phyloP scores from a whole-genome alignment of 2,797 vertebrate species.

The Cyprinodon diabolis region DNA sequence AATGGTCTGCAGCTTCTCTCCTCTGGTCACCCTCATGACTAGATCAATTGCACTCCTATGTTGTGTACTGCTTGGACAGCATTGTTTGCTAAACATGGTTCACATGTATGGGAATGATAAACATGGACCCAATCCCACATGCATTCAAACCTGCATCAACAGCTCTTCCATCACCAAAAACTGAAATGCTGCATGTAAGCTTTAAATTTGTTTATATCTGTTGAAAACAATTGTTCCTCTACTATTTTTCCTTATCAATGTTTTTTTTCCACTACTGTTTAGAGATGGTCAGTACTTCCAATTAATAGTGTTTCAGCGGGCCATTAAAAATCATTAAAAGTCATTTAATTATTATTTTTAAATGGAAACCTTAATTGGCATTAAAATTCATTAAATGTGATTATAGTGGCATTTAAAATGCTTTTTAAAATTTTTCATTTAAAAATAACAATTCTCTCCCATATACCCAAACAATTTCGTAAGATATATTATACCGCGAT shows the following conservation, averaged over 20 bases:
- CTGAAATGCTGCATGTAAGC: conserved; percentile 18
- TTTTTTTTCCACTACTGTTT: conserved; percentile 46
- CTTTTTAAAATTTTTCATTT: no score
- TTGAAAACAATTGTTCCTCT: conserved; percentile 49
- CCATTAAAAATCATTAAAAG: no score
- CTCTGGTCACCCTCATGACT: not conserved
- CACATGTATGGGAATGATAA: conserved; percentile 15
- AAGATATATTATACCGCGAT: no score
- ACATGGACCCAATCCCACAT: not conserved
- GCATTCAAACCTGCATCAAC: not conserved
- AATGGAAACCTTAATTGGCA: no score
- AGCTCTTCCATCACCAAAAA: conserved; percentile 25
- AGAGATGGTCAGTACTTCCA: conserved; percentile 26
- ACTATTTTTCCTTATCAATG: conserved; percentile 22
- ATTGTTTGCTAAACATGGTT: conserved; percentile 54
- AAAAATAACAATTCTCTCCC: no score
- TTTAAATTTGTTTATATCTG: conserved; percentile 10
- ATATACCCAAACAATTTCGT: no score
- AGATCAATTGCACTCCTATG: conserved; percentile 17
- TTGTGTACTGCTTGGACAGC: conserved; percentile 20
- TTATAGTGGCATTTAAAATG: no score
- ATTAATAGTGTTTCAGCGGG: conserved; percentile 33
- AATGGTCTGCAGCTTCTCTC: not conserved
- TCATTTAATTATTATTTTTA: no score
- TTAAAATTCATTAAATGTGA: no score